Conservation (phyloP, 2,888 invertebrate genomes). For the Thymelicus acteon region DNA sequence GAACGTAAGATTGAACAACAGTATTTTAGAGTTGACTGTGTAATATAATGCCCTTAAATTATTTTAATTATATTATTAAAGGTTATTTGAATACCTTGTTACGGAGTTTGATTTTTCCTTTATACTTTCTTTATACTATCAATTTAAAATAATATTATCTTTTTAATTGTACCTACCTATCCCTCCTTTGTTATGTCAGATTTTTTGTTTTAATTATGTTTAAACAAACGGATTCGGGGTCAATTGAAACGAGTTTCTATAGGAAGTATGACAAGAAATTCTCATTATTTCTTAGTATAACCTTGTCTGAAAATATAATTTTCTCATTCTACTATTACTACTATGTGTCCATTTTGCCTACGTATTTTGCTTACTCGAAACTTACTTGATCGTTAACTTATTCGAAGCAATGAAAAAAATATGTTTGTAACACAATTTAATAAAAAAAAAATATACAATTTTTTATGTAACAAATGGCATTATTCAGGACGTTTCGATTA, state of each 20-base stretch:
- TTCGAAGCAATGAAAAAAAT: neutral
- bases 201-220: no score
- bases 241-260: no score
- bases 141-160: no score
- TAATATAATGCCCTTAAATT: slow-evolving; percentile 81
- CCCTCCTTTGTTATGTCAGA: no score
- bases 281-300: no score
- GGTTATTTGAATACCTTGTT: slow-evolving; percentile 64
- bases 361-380: no score
- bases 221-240: no score
- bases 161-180: neutral
- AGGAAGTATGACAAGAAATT: no score
- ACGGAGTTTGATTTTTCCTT: slow-evolving; percentile 54
- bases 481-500: neutral
- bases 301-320: no score
- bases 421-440: slow-evolving; percentile 12
- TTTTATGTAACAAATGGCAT: slow-evolving; percentile 3
- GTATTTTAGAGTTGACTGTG: slow-evolving; percentile 83
- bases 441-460: slow-evolving; percentile 18
- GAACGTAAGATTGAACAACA: slow-evolving; percentile 73
- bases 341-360: no score
- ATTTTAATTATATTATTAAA: slow-evolving; percentile 73
- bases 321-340: no score
- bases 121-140: no score
- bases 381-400: neutral